Evolutionary conservation across 2,797 vertebrate genomes (phyloP).

Genomic region (Simalia tracyae): DNA sequence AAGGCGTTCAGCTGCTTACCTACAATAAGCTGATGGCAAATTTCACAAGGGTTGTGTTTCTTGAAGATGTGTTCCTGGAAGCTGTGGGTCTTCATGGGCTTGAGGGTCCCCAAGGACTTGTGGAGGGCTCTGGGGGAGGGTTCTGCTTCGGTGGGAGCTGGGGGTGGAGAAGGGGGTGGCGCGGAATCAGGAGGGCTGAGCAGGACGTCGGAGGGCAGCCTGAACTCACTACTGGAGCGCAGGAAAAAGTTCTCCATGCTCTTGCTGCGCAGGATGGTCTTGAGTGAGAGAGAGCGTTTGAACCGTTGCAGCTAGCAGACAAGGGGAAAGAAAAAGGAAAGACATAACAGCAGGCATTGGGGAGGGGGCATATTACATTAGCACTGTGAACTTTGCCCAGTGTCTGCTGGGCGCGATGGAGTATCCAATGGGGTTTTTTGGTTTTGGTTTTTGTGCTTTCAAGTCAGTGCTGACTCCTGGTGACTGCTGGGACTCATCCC

Average conservation of each 20-base stretch:
- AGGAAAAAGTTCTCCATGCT: conserved; percentile 93
- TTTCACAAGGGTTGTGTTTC: conserved; percentile 86
- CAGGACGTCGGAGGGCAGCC: conserved; percentile 81
- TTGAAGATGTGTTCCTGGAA: conserved; percentile 91
- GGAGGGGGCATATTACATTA: neutral
- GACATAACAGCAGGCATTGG: neutral
- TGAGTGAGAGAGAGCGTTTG: conserved; percentile 88
- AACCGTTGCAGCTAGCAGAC: conserved; percentile 81
- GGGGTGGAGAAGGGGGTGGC: conserved; percentile 73
- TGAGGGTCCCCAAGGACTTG: conserved; percentile 71
- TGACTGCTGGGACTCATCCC: neutral
- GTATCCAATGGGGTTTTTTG: neutral
- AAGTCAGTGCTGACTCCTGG: neutral
- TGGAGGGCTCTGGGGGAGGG: conserved; percentile 70
- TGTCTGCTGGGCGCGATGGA: neutral
- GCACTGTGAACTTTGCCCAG: neutral
- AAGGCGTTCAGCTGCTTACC: conserved; percentile 73
- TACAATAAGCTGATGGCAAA: conserved; percentile 90
- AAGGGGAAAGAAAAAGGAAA: neutral
- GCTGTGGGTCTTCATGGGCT: conserved; percentile 80
- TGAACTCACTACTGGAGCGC: conserved; percentile 83
- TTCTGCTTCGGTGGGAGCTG: conserved; percentile 58
- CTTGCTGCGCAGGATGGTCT: conserved; percentile 89
- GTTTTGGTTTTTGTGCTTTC: neutral
- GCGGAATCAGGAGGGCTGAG: conserved; percentile 77